phyloP scores from a whole-genome alignment of 2,888 invertebrate species.

The Alcis repandata region DNA sequence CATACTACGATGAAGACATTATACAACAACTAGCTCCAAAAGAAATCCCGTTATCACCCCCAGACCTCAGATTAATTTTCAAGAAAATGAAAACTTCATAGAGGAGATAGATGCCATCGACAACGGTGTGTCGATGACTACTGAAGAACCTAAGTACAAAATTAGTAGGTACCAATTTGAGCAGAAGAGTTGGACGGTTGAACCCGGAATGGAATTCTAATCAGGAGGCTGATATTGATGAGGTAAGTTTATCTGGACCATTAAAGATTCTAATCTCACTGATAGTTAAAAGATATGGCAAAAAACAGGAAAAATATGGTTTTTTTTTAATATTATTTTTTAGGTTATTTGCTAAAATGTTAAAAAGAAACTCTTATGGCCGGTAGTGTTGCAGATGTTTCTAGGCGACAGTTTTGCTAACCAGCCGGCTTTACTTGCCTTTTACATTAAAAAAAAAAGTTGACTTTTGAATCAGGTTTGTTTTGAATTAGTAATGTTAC shows the following conservation, averaged over 20 bases:
- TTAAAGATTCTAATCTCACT: too few species aligned
- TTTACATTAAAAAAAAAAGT: too few species aligned
- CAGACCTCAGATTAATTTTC: conserved; percentile 87
- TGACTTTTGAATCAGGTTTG: too few species aligned
- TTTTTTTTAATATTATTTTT: too few species aligned
- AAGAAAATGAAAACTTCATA: conserved; percentile 92
- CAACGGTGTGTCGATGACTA: conserved; percentile 96
- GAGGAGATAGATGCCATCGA: conserved; percentile 98
- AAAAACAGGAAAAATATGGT: too few species aligned
- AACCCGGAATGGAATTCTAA: conserved; percentile 94
- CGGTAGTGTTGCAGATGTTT: too few species aligned
- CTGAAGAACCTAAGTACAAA: conserved; percentile 90
- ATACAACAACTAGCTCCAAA: conserved; percentile 86
- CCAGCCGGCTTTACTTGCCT: too few species aligned
- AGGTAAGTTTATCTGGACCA: conserved; percentile 47
- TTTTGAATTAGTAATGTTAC: too few species aligned
- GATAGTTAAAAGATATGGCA: too few species aligned
- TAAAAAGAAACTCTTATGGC: too few species aligned
- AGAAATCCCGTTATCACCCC: conserved; percentile 70
- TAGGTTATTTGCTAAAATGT: too few species aligned
- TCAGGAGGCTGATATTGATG: conserved; percentile 82
- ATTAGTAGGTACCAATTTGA: conserved; percentile 93
- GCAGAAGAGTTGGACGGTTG: conserved; percentile 90
- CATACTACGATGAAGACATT: conserved; percentile 94
- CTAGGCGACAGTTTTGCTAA: too few species aligned